Evolutionary conservation across 2,113 vertebrate genomes (phyloP), one percentile per base, ranked within the genome.

Genomic region (Ciconia stormi): DNA sequence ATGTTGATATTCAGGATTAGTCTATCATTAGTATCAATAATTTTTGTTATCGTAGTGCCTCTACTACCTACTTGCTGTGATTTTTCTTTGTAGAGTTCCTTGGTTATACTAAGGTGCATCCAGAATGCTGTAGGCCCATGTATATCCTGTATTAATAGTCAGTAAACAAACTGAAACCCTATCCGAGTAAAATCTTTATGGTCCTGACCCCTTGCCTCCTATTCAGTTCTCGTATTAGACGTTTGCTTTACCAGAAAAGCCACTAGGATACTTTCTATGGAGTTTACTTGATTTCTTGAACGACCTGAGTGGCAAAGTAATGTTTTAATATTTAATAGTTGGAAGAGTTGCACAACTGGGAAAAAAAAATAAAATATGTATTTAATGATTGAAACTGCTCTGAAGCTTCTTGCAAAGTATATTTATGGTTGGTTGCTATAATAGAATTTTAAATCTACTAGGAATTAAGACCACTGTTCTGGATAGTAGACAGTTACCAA

Each of bases 271-370:
- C 32, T 78, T 97, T 89, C 59, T 29, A 10, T 44, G 18, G 56
- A 73, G 70, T 86, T 95, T 74, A 63, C 87, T 93, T 70, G 58
- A 34, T 96, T 94, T 80, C 58, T 95, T 61, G 30, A 90, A 74
- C 81, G 90, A 94, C 94, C 92, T 88, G 88, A 78, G 81, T 74
- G 70, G 79, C 80, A 94, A 87, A 93, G 83, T 87, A 85, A 82
- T 55, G 77, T 90, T 96, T 97, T 96, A 97, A 96, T 96, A 96
- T 97, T 97, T 97, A 94, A 96, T 96, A 97, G 65, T 40, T 92
- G 63, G 72, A 82, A 93, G 58, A 97, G 50, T 63, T 94, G 61
- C 55, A 95, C 86, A 88, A 93, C 69, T 73, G 65, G 74, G 56
- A 21, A 65, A 78, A 78, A 78, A 74, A 94, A 76, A 87, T 73